Evolutionary conservation across 2,888 invertebrate genomes (phyloP).

Genomic region (Lasioglossum malachurum): DNA sequence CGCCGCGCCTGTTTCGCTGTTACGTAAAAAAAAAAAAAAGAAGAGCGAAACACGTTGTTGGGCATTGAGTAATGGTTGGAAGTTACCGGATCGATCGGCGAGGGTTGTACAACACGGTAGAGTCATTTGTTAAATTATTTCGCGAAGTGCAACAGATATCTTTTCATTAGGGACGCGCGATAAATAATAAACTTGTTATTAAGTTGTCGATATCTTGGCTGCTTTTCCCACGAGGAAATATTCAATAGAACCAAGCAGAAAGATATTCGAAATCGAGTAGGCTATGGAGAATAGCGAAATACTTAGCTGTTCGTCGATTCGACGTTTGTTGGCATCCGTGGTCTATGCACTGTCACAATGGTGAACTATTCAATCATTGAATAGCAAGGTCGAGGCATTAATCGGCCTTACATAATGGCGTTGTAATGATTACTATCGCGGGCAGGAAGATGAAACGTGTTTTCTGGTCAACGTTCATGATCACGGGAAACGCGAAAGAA

Average conservation of each 20-base stretch:
- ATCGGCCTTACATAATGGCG: conserved; percentile 76
- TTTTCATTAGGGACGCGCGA: background rate
- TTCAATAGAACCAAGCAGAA: no score
- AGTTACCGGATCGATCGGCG: conserved; percentile 9
- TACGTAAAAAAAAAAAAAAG: conserved; percentile 17
- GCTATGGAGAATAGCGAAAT: background rate
- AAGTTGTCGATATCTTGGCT: background rate
- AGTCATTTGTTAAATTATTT: background rate
- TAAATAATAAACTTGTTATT: background rate
- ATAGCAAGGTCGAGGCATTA: conserved; percentile 76
- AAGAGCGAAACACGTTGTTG: background rate
- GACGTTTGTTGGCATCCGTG: conserved; percentile 25
- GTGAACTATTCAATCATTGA: conserved; percentile 71
- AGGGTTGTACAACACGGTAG: background rate
- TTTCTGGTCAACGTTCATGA: conserved; percentile 41
- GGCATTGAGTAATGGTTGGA: conserved; percentile 22
- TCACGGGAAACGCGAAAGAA: conserved; percentile 35
- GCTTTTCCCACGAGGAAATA: no score
- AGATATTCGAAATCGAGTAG: background rate
- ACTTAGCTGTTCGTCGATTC: background rate
- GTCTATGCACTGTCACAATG: conserved; percentile 50
- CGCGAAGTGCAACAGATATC: background rate
- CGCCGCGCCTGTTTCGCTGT: conserved; percentile 41
- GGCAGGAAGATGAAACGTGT: conserved; percentile 41
- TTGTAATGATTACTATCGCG: conserved; percentile 62